Base-by-base conservation (phyloP, 2,797 vertebrate genomes). In the Cuculus canorus region DNA sequence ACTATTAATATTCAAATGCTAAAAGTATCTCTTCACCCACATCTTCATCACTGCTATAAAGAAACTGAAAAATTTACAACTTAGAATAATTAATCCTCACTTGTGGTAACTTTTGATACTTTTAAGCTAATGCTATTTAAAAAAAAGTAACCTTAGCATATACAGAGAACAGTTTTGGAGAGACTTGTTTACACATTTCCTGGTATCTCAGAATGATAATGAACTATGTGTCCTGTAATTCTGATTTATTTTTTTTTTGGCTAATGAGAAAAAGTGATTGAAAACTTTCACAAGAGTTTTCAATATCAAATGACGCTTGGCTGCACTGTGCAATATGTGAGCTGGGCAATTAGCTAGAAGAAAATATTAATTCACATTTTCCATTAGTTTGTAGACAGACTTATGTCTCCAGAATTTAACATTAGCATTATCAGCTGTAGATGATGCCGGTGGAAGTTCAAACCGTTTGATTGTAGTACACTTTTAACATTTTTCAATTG, bases 361-460 rank as follows among this genome's bases (percentile, higher is more conserved):
- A 92, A 95, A 88, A 84, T 93, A 86, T 82, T 86, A 90, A 93
- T 96, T 95, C 93, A 88, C 50, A 90, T 95, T 95, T 96, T 96
- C 95, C 94, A 94, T 95, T 95, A 94, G 95, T 95, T 94, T 88
- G 94, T 73, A 95, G 94, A 79, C 95, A 96, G 96, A 96, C 93
- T 95, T 9, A 9, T 86, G 94, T 96, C 96, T 96, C 94, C 96
- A 95, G 90, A 88, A 92, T 88, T 93, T 77, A 79, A 82, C 78
- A 95, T 96, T 95, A 96, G 83, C 78, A 17, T 86, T 92, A 88
- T 88, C 90, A 92, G 56, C 81, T 93, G 80, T 85, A 92, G 90
- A 41, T 88, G 43, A 54, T 86, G 63, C 68, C 5, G 1, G 59
- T 92, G n/a, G 70, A 93, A 95, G 96, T 96, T 96, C 95, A 96